Base-by-base conservation (phyloP, 1,140 invertebrate species). In the Scaptomyza graminum region DNA sequence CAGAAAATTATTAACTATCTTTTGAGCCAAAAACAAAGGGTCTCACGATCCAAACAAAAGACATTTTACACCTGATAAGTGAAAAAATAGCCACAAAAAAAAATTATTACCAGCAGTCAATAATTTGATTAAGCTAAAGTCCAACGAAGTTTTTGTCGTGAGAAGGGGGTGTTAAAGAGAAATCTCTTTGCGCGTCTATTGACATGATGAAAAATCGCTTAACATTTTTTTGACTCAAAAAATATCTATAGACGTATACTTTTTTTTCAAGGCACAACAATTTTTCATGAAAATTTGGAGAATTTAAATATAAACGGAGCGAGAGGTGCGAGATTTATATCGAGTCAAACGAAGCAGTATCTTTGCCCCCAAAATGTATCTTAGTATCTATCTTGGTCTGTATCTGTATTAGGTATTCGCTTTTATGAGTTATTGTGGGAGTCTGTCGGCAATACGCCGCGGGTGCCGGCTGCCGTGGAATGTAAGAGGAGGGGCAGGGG, bases 341-440 rank as follows among this genome's bases (percentile, higher is more conserved):
- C 76, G 54, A 59, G 51, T 16, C 59, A 41, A 25, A 61, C 47
- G 49, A 11, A 34, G 31, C 37, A 13, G 50, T 63, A 51, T 44
- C 59, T 41, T 39, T 37, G 22, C 39, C 43, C 31, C 31, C 31
- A n/a, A 41, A 12, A 41, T 55, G 28, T 39, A 59, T 47, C 31
- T 49, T 1, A 34, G 71, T 50, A 47, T 39, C 37, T 39, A 74
- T 70, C 46, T 63, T 52, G 50, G 74, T 69, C 51, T 64, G 51
- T 46, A 50, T 46, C 34, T 70, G 57, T 18, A 50, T 59, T 61
- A 39, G 46, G 55, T 50, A 31, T 62, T 51, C 62, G 52, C 65
- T 79, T 59, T 87, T 87, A 87, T 87, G 83, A 87, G 83, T 87
- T 87, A 87, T 87, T 87, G 83, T 87, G 83, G 83, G 83, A 88